phyloP scores from a whole-genome alignment of 2,113 vertebrate genomes.

The Phylloscopus trochilus region DNA sequence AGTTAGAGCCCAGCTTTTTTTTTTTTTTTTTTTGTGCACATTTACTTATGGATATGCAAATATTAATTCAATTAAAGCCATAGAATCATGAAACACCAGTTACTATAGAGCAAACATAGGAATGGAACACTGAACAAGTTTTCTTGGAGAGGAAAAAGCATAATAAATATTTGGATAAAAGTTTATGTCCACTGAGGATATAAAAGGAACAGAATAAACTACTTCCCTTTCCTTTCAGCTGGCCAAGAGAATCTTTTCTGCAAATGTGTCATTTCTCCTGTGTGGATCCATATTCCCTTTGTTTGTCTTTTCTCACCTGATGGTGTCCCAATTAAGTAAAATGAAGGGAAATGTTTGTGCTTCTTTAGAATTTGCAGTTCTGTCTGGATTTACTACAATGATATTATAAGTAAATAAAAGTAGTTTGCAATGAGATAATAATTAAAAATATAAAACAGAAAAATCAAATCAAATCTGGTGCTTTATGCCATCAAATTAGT shows the following conservation, averaged over 20 bases:
- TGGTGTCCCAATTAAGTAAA: not conserved
- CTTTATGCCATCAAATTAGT: not conserved
- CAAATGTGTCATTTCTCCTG: not conserved
- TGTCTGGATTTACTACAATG: not conserved
- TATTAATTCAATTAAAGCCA: not conserved
- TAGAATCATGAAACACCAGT: not conserved
- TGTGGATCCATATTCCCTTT: not conserved
- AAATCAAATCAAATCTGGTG: not conserved
- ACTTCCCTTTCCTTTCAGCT: slow-evolving; percentile 17
- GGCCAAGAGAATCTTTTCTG: not conserved
- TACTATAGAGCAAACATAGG: not conserved
- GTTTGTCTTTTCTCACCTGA: slow-evolving; percentile 18
- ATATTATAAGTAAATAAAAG: not conserved
- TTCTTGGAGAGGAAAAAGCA: slow-evolving; percentile 22
- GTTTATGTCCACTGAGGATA: not conserved
- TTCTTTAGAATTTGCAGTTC: not conserved
- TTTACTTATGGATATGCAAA: not conserved
- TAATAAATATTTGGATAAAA: slow-evolving; percentile 32
- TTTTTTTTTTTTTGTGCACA: not conserved
- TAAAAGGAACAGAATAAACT: slow-evolving; percentile 24
- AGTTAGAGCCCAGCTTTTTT: not conserved
- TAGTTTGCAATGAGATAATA: not conserved
- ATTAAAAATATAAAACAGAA: not conserved
- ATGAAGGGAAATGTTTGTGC: not conserved
- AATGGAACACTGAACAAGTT: not conserved